phyloP scores from a whole-genome alignment of 1,140 invertebrate genomes.

The Nomia melanderi region DNA sequence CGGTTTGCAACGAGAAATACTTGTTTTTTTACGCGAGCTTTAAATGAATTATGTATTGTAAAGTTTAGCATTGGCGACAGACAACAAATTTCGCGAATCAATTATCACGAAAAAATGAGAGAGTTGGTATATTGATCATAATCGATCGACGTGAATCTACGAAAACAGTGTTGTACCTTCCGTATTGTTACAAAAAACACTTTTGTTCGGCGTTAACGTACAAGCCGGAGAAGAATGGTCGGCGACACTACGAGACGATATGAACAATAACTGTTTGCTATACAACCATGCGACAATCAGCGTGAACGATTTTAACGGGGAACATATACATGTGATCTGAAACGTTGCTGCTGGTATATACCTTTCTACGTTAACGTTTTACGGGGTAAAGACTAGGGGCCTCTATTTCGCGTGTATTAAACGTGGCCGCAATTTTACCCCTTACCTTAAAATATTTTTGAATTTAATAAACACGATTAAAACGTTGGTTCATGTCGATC shows the following conservation, averaged over 20 bases:
- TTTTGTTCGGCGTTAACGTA: constrained; percentile 15
- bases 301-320: constrained; percentile 16
- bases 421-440: no score
- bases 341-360: neutral
- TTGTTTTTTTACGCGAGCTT: no score
- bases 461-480: no score
- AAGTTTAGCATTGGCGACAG: no score
- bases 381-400: neutral
- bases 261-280: constrained; percentile 22
- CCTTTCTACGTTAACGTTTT: constrained; percentile 8
- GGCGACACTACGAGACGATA: constrained; percentile 21
- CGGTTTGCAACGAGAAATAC: no score
- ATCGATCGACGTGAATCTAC: constrained; percentile 16
- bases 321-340: constrained; percentile 22
- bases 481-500: no score
- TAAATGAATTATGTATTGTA: no score
- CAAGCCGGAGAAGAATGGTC: constrained; percentile 8
- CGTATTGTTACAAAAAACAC: constrained; percentile 28
- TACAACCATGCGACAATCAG: constrained; percentile 35
- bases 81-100: no score
- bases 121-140: no score
- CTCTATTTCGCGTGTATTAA: no score
- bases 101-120: no score
- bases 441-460: no score
- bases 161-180: constrained; percentile 44